Base-by-base conservation (phyloP, 2,797 vertebrate genomes). In the Sebastes diaconus region DNA sequence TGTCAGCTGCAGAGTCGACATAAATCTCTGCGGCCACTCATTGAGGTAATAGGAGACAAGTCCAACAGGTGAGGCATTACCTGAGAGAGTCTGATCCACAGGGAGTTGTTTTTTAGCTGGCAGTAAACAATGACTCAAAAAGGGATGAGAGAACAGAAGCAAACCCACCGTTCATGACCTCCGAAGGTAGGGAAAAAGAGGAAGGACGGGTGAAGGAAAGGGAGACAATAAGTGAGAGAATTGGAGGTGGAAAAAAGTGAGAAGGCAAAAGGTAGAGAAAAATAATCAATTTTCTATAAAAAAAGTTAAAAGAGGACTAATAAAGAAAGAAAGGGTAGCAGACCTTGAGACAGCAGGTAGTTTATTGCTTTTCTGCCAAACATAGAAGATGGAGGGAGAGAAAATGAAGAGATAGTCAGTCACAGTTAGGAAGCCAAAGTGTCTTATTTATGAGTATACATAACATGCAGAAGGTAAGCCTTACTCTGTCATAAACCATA, bases 1-100 rank as follows among this genome's bases (percentile, higher is more conserved):
- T 82, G 87, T 93, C 90, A 87, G 88, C 89, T 85, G 84, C 88
- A 81, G 83, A 79, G 80, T 75, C 29, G 14, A 92, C 86, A 92
- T 90, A 89, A 92, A 93, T 91, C 90, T 89, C 86, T 42, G 46
- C 6, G 68, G 88, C 74, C 81, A 42, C 65, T 84, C 85, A 71
- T 85, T 27, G 61, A 81, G 90, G 79, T 84, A 84, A 90, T 72
- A 73, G 75, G 78, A 85, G 83, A 87, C 42, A 4, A 46, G 80
- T 80, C 85, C 91, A 89, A 90, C 86, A 91, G 83, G 84, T 90
- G 79, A 88, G 22, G 50, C 81, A 75, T 87, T 73, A 84, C 77
- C 29, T 4, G 55, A 18, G 79, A 84, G 77, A 68, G 73, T 65
- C 67, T 24, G 75, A 83, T 83, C 77, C 86, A 59, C 39, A 0